Percentiles rank a stretch among this genome's conserved stretches.
Evolutionary conservation across 2,113 vertebrate genomes (phyloP).

Genomic region (Cettia cetti): DNA sequence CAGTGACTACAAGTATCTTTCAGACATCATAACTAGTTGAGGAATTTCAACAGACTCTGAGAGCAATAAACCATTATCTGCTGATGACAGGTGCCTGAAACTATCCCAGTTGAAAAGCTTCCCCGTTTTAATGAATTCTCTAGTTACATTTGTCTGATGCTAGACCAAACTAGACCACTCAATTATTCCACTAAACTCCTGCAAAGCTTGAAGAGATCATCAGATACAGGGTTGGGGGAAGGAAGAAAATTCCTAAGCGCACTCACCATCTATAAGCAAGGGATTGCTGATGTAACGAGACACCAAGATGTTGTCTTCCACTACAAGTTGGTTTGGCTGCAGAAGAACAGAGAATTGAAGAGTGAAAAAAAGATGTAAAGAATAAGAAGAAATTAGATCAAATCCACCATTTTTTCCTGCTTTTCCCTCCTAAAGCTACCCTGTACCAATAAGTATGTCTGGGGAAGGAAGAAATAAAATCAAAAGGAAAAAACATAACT

Average conservation of each 20-base stretch:
- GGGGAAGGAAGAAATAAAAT: background rate
- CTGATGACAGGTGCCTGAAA: background rate
- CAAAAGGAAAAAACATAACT: background rate
- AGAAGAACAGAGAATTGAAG: constrained; percentile 47
- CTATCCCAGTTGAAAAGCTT: background rate
- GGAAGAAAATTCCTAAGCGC: background rate
- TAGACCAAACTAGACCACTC: background rate
- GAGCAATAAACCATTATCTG: background rate
- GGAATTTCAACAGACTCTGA: background rate
- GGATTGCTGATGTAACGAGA: constrained; percentile 94
- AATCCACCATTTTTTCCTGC: background rate
- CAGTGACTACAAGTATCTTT: background rate
- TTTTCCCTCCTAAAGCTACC: background rate
- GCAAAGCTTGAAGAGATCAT: background rate
- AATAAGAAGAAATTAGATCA: background rate
- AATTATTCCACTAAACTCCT: background rate
- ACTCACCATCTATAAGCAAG: constrained; percentile 92
- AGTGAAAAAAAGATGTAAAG: background rate
- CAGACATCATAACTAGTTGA: background rate
- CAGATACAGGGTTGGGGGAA: background rate
- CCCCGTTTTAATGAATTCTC: background rate
- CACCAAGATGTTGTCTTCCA: constrained; percentile 93
- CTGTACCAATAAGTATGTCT: background rate
- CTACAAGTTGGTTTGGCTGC: constrained; percentile 92
- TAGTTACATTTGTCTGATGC: background rate